Evolutionary conservation across 2,113 vertebrate genomes (phyloP).

Genomic region (Echinops telfairi): DNA sequence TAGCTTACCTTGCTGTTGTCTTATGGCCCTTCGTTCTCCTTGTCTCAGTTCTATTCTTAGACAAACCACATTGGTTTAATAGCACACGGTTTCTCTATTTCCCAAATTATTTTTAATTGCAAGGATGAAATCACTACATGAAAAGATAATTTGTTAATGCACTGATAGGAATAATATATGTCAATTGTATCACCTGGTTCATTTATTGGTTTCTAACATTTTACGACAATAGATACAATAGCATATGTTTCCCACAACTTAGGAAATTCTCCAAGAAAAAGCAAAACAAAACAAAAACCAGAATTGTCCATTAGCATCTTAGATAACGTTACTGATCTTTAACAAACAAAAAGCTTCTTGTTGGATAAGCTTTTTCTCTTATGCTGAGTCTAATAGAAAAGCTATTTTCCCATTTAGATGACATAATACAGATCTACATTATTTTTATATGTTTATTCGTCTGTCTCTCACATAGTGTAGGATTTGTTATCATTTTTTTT

Average conservation of each 20-base stretch:
- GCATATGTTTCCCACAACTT: neutral
- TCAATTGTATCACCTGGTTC: neutral
- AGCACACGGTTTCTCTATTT: slow-evolving; percentile 28
- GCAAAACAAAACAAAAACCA: neutral
- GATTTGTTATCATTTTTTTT: slow-evolving; percentile 7
- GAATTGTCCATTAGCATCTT: neutral
- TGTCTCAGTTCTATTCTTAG: neutral
- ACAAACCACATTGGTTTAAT: neutral
- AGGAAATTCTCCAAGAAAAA: neutral
- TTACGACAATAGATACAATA: neutral
- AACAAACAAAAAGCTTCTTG: slow-evolving; percentile 41
- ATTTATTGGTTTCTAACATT: slow-evolving; percentile 22
- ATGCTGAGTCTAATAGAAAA: slow-evolving; percentile 26
- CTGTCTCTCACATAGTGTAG: neutral
- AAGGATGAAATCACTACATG: slow-evolving; percentile 51
- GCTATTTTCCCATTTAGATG: neutral
- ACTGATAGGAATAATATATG: slow-evolving; percentile 26
- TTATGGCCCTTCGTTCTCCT: neutral
- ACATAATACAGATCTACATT: slow-evolving; percentile 37
- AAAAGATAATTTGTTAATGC: slow-evolving; percentile 51
- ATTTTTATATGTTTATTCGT: neutral
- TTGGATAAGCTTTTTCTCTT: neutral
- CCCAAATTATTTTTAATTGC: slow-evolving; percentile 64
- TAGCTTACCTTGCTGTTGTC: neutral
- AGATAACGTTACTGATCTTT: slow-evolving; percentile 7